These are phyloP conservation scores for Drepanosiphum platanoidis DNA, from an alignment of 2,888 invertebrate species.

Conservation along the genomic window DNA sequence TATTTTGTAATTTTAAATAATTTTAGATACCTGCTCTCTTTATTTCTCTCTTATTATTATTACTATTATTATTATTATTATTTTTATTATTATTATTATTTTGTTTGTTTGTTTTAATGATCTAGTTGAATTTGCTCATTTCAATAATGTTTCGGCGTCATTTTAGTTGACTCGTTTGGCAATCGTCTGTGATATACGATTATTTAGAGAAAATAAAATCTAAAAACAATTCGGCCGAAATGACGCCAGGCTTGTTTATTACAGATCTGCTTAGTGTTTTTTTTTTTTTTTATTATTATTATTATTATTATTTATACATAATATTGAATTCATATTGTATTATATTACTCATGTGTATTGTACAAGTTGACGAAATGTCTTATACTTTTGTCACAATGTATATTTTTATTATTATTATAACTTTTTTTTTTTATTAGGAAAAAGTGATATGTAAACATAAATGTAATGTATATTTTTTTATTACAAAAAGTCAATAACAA, in stretches of 20 bases:
- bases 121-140: conserved; percentile 62
- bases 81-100: conserved; percentile 46
- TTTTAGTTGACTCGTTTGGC: conserved; percentile 54
- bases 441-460: conserved; percentile 62
- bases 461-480: conserved; percentile 60
- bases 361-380: conserved; percentile 37
- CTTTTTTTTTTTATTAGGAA: conserved; percentile 49
- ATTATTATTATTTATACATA: conserved; percentile 54
- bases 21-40: conserved; percentile 58
- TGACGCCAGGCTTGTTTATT: conserved; percentile 62
- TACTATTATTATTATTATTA: conserved; percentile 41
- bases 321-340: conserved; percentile 53
- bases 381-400: conserved; percentile 56
- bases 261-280: conserved; percentile 61
- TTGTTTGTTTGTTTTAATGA: conserved; percentile 62
- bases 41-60: conserved; percentile 59
- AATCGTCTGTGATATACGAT: conserved; percentile 58
- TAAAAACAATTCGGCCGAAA: conserved; percentile 58
- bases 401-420: conserved; percentile 52
- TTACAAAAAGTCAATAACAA: conserved; percentile 56
- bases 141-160: conserved; percentile 62
- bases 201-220: conserved; percentile 52
- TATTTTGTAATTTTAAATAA: conserved; percentile 43
- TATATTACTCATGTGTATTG: conserved; percentile 57
- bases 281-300: no score